phyloP scores from a whole-genome alignment of 2,797 vertebrate species.

The Anniella stebbinsi region DNA sequence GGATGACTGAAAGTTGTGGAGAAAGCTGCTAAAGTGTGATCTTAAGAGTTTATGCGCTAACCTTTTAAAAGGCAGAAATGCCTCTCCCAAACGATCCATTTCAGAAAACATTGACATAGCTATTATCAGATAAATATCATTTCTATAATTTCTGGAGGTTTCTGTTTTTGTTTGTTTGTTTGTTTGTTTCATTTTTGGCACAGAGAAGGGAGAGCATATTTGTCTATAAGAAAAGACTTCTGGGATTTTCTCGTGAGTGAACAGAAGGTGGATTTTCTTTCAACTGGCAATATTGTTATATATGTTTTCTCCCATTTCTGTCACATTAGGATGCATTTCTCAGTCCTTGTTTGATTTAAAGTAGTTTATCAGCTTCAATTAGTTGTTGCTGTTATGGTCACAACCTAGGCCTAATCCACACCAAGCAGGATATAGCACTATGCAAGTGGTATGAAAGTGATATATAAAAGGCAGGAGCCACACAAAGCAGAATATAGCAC shows the following conservation, averaged over 20 bases:
- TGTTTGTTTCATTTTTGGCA: constrained; percentile 25
- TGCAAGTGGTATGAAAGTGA: too few relatives aligned
- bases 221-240: background rate
- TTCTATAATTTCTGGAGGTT: background rate
- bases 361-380: constrained; percentile 41
- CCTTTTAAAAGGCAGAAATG: constrained; percentile 29
- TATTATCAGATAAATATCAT: constrained; percentile 15
- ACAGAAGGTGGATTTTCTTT: constrained; percentile 46
- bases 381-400: background rate
- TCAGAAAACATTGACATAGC: constrained; percentile 28
- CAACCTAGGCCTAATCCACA: too few relatives aligned
- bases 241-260: background rate
- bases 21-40: constrained; percentile 51
- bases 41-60: constrained; percentile 31
- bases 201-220: background rate
- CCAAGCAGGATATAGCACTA: too few relatives aligned
- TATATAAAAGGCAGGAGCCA: too few relatives aligned
- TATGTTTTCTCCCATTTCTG: background rate
- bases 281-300: background rate
- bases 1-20: constrained; percentile 37
- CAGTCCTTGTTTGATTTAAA: constrained; percentile 39
- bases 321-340: constrained; percentile 10
- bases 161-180: constrained; percentile 8
- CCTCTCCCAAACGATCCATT: constrained; percentile 16
- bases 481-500: too few relatives aligned